Percentiles rank a stretch among this genome's conserved stretches.
Conservation (phyloP, 2,888 invertebrate genomes). For the Phengaris alcon region DNA sequence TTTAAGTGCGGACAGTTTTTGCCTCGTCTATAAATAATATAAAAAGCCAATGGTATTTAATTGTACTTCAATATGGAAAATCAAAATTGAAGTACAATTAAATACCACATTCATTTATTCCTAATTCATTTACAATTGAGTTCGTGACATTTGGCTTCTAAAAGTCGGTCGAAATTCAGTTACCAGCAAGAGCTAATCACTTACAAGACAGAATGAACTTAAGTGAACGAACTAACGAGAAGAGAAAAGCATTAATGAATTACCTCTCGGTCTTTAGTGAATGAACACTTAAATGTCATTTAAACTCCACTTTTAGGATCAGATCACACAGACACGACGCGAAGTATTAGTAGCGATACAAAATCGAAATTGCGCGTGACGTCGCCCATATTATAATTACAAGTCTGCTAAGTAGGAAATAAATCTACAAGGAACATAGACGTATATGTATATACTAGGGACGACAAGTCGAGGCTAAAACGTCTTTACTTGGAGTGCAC, state of each 20-base stretch:
- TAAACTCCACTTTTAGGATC: not conserved
- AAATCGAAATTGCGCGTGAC: too few relatives aligned
- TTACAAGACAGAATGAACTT: slow-evolving; percentile 22
- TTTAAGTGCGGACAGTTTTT: too few relatives aligned
- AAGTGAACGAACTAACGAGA: slow-evolving; percentile 16
- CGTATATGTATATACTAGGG: too few relatives aligned
- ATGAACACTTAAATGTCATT: slow-evolving; percentile 12
- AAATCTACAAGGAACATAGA: too few relatives aligned
- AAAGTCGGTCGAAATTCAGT: slow-evolving; percentile 18
- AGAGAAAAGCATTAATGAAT: slow-evolving; percentile 25
- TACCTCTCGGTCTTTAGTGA: slow-evolving; percentile 14
- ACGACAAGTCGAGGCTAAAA: too few relatives aligned
- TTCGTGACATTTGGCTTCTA: not conserved
- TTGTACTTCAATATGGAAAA: not conserved
- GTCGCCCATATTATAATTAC: too few relatives aligned
- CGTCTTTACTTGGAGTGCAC: too few relatives aligned
- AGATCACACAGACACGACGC: too few relatives aligned
- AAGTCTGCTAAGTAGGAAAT: too few relatives aligned
- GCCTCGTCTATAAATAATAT: too few relatives aligned
- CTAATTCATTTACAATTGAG: not conserved
- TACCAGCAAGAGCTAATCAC: slow-evolving; percentile 18
- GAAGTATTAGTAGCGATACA: too few relatives aligned
- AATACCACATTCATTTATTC: not conserved
- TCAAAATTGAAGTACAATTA: slow-evolving; percentile 2
- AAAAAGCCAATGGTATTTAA: too few relatives aligned